Base-by-base conservation (phyloP, 2,113 vertebrate species). In the Trematocara macrostoma region DNA sequence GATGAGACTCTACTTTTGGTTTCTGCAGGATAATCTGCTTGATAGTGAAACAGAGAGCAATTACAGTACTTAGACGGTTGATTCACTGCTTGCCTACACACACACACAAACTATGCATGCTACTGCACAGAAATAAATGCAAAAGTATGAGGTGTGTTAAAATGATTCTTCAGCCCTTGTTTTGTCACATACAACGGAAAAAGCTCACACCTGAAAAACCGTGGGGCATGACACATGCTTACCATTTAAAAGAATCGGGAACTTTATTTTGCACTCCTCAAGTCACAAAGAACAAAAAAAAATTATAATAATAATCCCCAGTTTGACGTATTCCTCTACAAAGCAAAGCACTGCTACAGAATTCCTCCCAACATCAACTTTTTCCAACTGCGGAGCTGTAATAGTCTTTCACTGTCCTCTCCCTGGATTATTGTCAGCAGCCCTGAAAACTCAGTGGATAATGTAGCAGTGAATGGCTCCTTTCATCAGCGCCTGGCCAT, bases 401-500 rank as follows among this genome's bases (percentile, higher is more conserved):
- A 89, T 84, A 86, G 90, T 84, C 84, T 82, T 88, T 71, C 86
- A 88, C 88, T 87, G 79, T 87, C 81, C 80, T 86, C 78, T 88
- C 61, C 78, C 61, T 29, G 83, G 81, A 89, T 87, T 90, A 84
- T 83, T 90, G 89, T 91, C 83, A 85, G 82, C 88, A 81, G 52
- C 51, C 45, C 83, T 61, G 90, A 87, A 78, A 84, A 82, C 84
- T 86, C 87, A 67, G 64, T 83, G 91, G 91, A 93, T 92, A 92
- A 93, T 83, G 82, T 80, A 81, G 81, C 86, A 38, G 87, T 91
- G 93, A 93, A 94, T 85, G 85, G 82, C 18, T 26, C 88, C 91
- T 92, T 91, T 93, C 91, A 93, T 93, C 91, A 83, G 88, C 3
- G 81, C 59, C 79, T 2, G 93, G 78, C 91, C 87, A 53, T 91